Evolutionary conservation across 1,140 invertebrate genomes (phyloP).

Genomic region (Diorhabda elongata): DNA sequence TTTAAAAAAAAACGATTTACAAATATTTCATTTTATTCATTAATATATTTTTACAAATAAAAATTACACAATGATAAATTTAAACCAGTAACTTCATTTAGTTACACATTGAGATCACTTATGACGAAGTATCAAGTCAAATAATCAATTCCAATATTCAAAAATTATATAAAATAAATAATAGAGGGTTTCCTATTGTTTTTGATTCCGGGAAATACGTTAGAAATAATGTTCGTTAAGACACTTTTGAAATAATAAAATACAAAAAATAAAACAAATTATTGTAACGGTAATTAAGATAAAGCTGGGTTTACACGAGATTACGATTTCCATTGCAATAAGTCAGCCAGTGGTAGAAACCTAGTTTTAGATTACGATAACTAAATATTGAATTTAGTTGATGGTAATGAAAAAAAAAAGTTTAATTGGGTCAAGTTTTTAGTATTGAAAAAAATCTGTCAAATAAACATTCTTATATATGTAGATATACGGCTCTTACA

Average conservation of each 20-base stretch:
- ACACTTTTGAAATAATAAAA: too few relatives aligned
- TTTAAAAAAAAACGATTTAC: constrained; percentile 3
- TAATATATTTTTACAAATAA: constrained; percentile 6
- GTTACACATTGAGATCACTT: not conserved
- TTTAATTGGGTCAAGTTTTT: not conserved
- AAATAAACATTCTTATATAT: not conserved
- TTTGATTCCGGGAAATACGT: too few relatives aligned
- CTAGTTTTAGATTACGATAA: not conserved
- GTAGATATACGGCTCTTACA: constrained; percentile 27
- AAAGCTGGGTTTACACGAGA: too few relatives aligned
- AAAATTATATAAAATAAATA: not conserved
- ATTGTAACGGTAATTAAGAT: too few relatives aligned
- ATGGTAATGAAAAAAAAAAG: not conserved
- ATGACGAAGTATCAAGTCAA: not conserved
- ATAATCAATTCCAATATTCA: not conserved
- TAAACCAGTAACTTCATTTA: not conserved
- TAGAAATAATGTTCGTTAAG: too few relatives aligned
- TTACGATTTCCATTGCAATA: too few relatives aligned
- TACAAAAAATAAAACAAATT: too few relatives aligned
- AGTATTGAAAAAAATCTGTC: not conserved
- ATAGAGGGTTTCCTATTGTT: not conserved
- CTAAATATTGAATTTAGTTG: not conserved
- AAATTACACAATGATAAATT: not conserved
- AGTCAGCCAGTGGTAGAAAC: too few relatives aligned
- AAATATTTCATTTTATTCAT: constrained; percentile 17